Base-by-base conservation (phyloP, 2,797 vertebrate genomes). In the Lepilemur septentrionalis region DNA sequence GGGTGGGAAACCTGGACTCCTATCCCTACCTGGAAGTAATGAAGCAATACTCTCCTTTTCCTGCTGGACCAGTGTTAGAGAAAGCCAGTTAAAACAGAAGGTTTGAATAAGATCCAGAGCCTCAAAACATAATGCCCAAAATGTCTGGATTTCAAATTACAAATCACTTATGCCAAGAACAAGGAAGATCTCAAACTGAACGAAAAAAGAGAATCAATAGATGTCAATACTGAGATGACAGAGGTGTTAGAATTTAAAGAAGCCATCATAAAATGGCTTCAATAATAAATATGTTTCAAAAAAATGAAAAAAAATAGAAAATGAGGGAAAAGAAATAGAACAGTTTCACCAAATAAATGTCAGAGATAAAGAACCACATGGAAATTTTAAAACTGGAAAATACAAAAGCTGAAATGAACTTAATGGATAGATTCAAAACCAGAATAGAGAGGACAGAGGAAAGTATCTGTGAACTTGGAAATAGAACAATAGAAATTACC, bases 351-450 rank as follows among this genome's bases (percentile, higher is more conserved):
- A 89, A 85, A 55, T 23, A 88, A 80, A 84, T 63, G 55, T 23
- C 50, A 84, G 43, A 79, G 55, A 85, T 69, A 57, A 83, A 69
- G 41, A 94, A 84, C 20, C 15, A 94, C 80, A 11, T 91, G 30
- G 87, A 95, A 79, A 88, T 32, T 93, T 93, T 65, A 38, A 89
- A 95, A 94, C 43, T 38, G 59, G 69, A 83, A 83, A 70, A 78
- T 78, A 78, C 0, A 61, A 9, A 83, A 76, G 75, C 35, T 18
- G 14, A 72, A 85, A 80, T n/a, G 57, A 55, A 41, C 43, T 82
- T 55, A 87, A 5, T 86, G 23, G 46, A 57, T 73, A 43, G 52
- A 20, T 86, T 78, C 25, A 57, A 72, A 12, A 72, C 38, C 57
- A 69, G 52, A 89, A 25, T 50, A 82, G 91, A 93, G 55, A 82